phyloP scores from a whole-genome alignment of 2,888 invertebrate species.

The Operophtera brumata region DNA sequence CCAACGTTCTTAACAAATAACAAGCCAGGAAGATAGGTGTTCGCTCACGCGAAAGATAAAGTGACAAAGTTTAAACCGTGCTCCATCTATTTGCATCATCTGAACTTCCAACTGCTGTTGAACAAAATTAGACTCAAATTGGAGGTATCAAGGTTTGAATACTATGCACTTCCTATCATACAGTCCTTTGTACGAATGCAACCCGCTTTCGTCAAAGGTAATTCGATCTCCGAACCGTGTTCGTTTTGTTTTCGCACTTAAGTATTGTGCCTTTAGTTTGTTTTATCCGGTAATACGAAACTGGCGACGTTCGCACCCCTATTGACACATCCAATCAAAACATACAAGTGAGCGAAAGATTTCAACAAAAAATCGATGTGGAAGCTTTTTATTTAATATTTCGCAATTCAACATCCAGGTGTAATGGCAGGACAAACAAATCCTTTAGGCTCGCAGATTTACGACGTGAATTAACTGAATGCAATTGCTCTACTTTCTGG shows the following conservation, averaged over 20 bases:
- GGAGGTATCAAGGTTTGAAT: slow-evolving; percentile 33
- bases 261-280: slow-evolving; percentile 72
- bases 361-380: slow-evolving; percentile 19
- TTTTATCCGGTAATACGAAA: slow-evolving; percentile 70
- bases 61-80: not conserved
- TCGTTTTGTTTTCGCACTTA: slow-evolving; percentile 78
- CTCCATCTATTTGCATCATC: slow-evolving; percentile 2
- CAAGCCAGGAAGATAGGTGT: not conserved
- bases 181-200: slow-evolving; percentile 68
- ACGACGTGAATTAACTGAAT: no score
- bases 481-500: no score
- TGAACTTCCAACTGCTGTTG: not conserved
- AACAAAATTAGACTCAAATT: slow-evolving; percentile 29
- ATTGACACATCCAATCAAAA: slow-evolving; percentile 79
- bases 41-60: not conserved
- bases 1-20: not conserved
- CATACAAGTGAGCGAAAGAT: slow-evolving; percentile 52
- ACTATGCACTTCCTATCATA: slow-evolving; percentile 41
- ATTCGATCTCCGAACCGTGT: slow-evolving; percentile 70
- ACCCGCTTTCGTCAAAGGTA: slow-evolving; percentile 71
- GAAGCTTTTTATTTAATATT: not conserved
- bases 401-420: not conserved
- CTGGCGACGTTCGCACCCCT: slow-evolving; percentile 67
- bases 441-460: no score
- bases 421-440: no score